Evolutionary conservation across 1,140 invertebrate genomes (phyloP).

Genomic region (Drosophila hydei): DNA sequence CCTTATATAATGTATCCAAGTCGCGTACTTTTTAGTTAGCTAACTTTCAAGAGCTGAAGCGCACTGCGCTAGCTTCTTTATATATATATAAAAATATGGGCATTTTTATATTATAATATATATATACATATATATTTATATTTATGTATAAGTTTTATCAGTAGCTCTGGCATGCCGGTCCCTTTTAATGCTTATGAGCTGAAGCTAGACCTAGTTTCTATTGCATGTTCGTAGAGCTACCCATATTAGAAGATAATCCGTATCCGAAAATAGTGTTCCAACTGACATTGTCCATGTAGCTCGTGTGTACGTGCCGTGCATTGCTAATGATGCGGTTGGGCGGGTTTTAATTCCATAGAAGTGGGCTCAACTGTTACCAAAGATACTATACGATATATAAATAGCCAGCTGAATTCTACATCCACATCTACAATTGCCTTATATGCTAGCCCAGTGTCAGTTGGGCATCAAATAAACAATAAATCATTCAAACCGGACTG

Average conservation of each 20-base stretch:
- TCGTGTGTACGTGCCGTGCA: conserved; percentile 57
- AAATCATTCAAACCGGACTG: conserved; percentile 52
- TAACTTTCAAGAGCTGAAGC: conserved; percentile 20
- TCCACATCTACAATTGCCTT: conserved; percentile 45
- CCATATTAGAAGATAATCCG: conserved; percentile 22
- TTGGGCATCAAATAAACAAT: conserved; percentile 57
- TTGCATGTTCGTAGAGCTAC: conserved; percentile 23
- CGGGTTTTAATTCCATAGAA: conserved; percentile 70
- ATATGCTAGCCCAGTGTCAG: conserved; percentile 34
- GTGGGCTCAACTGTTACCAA: conserved; percentile 43
- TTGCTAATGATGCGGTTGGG: conserved; percentile 64
- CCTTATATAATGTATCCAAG: conserved; percentile 39
- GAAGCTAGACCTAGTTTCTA: conserved; percentile 47
- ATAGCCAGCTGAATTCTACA: conserved; percentile 28
- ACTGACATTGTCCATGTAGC: conserved; percentile 23
- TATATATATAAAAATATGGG: conserved; percentile 33
- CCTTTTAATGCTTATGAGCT: conserved; percentile 64
- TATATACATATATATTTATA: background rate
- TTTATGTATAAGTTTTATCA: conserved; percentile 9
- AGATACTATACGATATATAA: conserved; percentile 34
- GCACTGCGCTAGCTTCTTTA: conserved; percentile 23
- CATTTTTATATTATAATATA: conserved; percentile 16
- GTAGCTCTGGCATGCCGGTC: conserved; percentile 53
- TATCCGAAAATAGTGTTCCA: background rate
- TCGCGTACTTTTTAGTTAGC: conserved; percentile 17